A percentile compares a stretch with the other conserved stretches of the same genome.
phyloP scores from a whole-genome alignment of 2,888 invertebrate species.

The Alentia gelatinosa region DNA sequence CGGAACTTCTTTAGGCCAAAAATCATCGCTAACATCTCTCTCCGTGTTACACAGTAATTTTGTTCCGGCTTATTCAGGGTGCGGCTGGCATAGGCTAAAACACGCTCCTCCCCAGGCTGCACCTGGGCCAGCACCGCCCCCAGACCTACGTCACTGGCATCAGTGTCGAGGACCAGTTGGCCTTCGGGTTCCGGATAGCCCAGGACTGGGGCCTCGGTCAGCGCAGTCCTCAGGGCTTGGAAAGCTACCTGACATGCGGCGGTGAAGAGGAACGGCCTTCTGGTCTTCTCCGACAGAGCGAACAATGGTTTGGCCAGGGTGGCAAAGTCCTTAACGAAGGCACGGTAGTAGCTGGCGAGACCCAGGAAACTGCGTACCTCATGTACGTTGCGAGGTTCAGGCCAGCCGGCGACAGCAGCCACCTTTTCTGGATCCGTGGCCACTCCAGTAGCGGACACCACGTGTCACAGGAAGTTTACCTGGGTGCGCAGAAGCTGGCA shows the following conservation, averaged over 20 bases:
- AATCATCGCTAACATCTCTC: too few relatives aligned
- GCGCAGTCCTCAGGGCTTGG: constrained; percentile 26
- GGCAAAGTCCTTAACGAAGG: constrained; percentile 63
- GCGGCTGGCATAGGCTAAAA: constrained; percentile 59
- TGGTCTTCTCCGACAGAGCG: constrained; percentile 59
- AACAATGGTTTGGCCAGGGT: constrained; percentile 59
- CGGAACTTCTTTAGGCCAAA: too few relatives aligned
- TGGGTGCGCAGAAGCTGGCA: constrained; percentile 55
- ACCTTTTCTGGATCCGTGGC: not conserved
- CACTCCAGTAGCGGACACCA: constrained; percentile 13
- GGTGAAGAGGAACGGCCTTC: not conserved
- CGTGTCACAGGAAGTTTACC: constrained; percentile 49
- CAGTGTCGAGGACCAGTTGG: constrained; percentile 57
- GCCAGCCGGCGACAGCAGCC: constrained; percentile 57
- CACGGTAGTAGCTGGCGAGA: constrained; percentile 63
- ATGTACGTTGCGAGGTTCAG: constrained; percentile 60
- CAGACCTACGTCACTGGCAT: constrained; percentile 58
- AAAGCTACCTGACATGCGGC: constrained; percentile 55
- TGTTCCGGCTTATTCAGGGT: constrained; percentile 52
- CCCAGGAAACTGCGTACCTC: constrained; percentile 65
- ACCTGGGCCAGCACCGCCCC: constrained; percentile 61
- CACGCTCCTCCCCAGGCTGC: constrained; percentile 56
- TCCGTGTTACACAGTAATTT: too few relatives aligned
- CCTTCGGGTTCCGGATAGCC: constrained; percentile 26
- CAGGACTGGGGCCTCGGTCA: constrained; percentile 59